A percentile compares a stretch with the other conserved stretches of the same genome.
Evolutionary conservation across 2,888 invertebrate genomes (phyloP).

Genomic region (Athalia cordata): DNA sequence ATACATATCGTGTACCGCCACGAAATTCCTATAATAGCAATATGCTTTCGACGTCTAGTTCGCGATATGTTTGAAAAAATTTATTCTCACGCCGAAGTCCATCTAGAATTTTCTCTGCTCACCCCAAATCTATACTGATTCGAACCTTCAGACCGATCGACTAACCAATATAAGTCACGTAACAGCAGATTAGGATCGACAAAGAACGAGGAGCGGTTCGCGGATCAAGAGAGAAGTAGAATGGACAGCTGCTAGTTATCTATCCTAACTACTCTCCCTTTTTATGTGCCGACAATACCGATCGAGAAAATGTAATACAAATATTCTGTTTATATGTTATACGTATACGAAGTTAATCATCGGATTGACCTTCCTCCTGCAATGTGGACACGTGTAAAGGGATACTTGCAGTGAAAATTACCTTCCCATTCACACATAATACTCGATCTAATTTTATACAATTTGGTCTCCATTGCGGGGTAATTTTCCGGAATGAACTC

Average conservation of each 20-base stretch:
- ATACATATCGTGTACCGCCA: background rate
- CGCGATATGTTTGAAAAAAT: background rate
- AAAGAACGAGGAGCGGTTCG: conserved; percentile 39
- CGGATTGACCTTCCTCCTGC: conserved; percentile 12
- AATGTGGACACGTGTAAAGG: too few species aligned
- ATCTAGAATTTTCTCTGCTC: background rate
- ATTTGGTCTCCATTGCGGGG: too few species aligned
- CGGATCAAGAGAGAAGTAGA: conserved; percentile 36
- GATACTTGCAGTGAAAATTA: too few species aligned
- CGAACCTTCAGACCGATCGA: conserved; percentile 31
- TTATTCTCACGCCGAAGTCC: background rate
- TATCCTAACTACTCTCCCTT: background rate
- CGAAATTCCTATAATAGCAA: background rate
- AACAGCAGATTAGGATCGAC: conserved; percentile 42
- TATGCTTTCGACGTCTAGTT: background rate
- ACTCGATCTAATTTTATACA: background rate
- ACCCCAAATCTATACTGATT: conserved; percentile 2
- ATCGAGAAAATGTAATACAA: conserved; percentile 28
- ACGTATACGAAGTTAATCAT: conserved; percentile 18
- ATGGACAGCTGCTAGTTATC: conserved; percentile 22
- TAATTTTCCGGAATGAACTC: too few species aligned
- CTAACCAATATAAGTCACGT: conserved; percentile 33
- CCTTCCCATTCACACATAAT: background rate
- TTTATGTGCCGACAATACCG: conserved; percentile 22
- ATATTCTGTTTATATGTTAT: background rate